Conservation (phyloP, 2,888 invertebrate species). For the Diarsia rubi region DNA sequence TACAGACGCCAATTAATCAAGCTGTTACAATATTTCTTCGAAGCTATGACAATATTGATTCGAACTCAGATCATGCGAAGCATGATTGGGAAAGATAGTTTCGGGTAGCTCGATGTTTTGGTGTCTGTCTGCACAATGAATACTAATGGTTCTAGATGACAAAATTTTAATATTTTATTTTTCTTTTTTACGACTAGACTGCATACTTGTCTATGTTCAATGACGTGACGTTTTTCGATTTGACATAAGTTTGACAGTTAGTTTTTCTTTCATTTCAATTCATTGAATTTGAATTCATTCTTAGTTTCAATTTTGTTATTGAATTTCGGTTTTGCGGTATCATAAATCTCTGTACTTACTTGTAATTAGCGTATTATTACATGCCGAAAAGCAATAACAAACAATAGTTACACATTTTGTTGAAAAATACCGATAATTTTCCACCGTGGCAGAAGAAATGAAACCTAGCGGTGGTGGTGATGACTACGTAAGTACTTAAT, state of each 20-base stretch:
- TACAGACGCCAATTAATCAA: no score
- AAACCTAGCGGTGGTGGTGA: slow-evolving; percentile 85
- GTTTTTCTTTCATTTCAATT: slow-evolving; percentile 25
- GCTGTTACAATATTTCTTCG: no score
- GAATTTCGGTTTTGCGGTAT: slow-evolving; percentile 54
- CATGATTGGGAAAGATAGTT: no score
- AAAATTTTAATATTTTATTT: no score
- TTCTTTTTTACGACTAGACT: neutral
- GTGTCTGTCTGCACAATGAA: no score
- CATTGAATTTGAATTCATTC: no score
- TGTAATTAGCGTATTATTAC: slow-evolving; percentile 23
- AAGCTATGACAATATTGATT: no score
- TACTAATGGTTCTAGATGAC: no score
- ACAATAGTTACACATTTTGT: neutral
- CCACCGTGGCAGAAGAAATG: slow-evolving; percentile 71
- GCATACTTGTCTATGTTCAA: slow-evolving; percentile 26
- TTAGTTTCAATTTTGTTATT: slow-evolving; percentile 47
- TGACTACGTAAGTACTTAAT: slow-evolving; percentile 85
- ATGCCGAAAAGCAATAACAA: neutral
- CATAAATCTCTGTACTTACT: slow-evolving; percentile 46
- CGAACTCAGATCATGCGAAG: no score
- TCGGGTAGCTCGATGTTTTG: no score
- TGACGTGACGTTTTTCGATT: slow-evolving; percentile 47
- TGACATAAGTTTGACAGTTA: slow-evolving; percentile 42
- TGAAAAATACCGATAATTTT: neutral